Evolutionary conservation across 2,888 invertebrate species (phyloP).

Genomic region (Muschampia plurimacula): DNA sequence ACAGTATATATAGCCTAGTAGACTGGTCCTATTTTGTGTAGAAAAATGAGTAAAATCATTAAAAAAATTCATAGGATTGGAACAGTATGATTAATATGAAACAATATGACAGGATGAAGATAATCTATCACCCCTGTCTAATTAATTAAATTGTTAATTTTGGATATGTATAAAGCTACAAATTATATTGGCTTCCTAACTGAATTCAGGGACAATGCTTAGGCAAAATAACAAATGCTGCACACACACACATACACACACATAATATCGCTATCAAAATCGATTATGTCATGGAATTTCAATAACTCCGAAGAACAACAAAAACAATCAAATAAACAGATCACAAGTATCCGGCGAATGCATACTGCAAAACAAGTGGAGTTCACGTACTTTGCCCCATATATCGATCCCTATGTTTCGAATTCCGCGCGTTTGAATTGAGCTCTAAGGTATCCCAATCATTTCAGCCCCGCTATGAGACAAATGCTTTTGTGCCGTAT

Average conservation of each 20-base stretch:
- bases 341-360: conserved; percentile 10
- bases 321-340: conserved; percentile 14
- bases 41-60: too few species aligned
- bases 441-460: conserved; percentile 50
- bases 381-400: conserved; percentile 41
- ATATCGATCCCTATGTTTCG: conserved; percentile 53
- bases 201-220: too few species aligned
- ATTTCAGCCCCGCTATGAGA: conserved; percentile 40
- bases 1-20: not conserved
- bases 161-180: too few species aligned
- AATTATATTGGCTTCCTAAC: too few species aligned
- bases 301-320: not conserved
- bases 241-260: not conserved
- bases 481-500: conserved; percentile 17
- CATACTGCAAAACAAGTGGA: conserved; percentile 19
- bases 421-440: conserved; percentile 58
- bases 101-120: too few species aligned
- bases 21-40: too few species aligned
- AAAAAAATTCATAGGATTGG: too few species aligned
- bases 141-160: too few species aligned
- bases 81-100: too few species aligned
- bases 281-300: not conserved
- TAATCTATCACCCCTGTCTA: too few species aligned
- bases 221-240: too few species aligned
- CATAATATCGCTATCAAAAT: not conserved